Conservation (phyloP, 2,888 invertebrate species). For the Polydesmus complanatus region DNA sequence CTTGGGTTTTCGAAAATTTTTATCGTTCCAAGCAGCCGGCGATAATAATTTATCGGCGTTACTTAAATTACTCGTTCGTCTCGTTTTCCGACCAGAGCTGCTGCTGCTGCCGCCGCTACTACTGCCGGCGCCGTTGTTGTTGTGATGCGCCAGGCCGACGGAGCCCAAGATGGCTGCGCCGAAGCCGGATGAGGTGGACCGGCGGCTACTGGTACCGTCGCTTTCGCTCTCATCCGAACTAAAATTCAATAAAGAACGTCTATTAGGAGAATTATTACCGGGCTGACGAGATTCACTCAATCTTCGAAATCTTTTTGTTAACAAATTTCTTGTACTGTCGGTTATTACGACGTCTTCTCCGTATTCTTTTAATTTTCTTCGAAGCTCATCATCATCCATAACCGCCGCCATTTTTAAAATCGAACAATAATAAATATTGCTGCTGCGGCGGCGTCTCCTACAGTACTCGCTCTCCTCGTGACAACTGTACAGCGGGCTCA, state of each 20-base stretch:
- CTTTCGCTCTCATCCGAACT: slow-evolving; percentile 16
- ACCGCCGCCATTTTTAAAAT: slow-evolving; percentile 12
- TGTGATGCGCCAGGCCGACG: background rate
- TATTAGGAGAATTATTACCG: background rate
- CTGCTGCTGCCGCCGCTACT: background rate
- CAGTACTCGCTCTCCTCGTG: too few species aligned
- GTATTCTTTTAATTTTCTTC: slow-evolving; percentile 9
- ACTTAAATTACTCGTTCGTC: background rate
- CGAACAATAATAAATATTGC: too few species aligned
- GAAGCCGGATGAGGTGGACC: background rate
- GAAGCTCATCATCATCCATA: slow-evolving; percentile 12
- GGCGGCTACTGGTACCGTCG: slow-evolving; percentile 1
- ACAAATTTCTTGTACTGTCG: slow-evolving; percentile 3
- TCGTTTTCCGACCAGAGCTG: background rate
- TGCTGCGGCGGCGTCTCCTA: too few species aligned
- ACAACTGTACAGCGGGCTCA: too few species aligned
- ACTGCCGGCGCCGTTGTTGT: background rate
- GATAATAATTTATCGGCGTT: background rate
- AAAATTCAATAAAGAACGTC: slow-evolving; percentile 10
- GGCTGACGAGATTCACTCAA: background rate
- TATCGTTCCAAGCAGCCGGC: background rate
- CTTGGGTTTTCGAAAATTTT: slow-evolving; percentile 3
- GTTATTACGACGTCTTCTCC: slow-evolving; percentile 2
- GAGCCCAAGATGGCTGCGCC: background rate
- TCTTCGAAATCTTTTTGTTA: background rate